Base-by-base conservation (phyloP, 2,888 invertebrate species). In the Dugesia japonica region DNA sequence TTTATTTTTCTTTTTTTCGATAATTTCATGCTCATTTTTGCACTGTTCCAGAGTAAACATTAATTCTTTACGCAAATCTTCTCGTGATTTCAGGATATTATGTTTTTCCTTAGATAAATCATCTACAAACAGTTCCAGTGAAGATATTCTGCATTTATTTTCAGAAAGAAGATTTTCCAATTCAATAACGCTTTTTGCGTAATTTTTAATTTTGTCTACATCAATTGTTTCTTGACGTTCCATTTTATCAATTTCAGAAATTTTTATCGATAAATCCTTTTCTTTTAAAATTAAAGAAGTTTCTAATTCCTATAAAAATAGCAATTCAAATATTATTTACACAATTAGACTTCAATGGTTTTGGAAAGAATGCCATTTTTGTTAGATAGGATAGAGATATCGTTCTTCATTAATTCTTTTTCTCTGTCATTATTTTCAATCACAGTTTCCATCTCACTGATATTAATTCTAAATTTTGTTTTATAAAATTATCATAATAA, bases 1-100 rank as follows among this genome's bases (percentile, higher is more conserved):
- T 56, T 56, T 56, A n/a, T 56, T 56, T 56, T 56, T 56, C 56
- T 56, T 56, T 56, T 56, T 56, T 56, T 56, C 56, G 17, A 56
- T n/a, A 56, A 56, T 56, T 56, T 56, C 56, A 23, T 56, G n/a
- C 17, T 56, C 56, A 56, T 56, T 56, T n/a, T 56, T 56, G 56
- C 56, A 56, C n/a, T 56, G 56, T 56, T 56, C 56, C 17, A 56
- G 17, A 56, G 56, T 56, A n/a, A 56, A 56, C 56, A 56, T 56
- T 56, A 56, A 56, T 56, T 56, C 56, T 56, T 56, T 56, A 1
- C 56, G 4, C 17, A 56, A 56, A 56, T 56, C 56, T 56, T 56
- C 56, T 13, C 56, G n/a, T 4, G 56, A 56, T n/a, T 56, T 56
- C 56, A 56, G n/a, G 17, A 56, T 56, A 56, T 56, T 56, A 20